Evolutionary conservation across 2,888 invertebrate genomes (phyloP), one percentile per base, ranked within the genome.

Genomic region (Polydrusus pterygomalis): DNA sequence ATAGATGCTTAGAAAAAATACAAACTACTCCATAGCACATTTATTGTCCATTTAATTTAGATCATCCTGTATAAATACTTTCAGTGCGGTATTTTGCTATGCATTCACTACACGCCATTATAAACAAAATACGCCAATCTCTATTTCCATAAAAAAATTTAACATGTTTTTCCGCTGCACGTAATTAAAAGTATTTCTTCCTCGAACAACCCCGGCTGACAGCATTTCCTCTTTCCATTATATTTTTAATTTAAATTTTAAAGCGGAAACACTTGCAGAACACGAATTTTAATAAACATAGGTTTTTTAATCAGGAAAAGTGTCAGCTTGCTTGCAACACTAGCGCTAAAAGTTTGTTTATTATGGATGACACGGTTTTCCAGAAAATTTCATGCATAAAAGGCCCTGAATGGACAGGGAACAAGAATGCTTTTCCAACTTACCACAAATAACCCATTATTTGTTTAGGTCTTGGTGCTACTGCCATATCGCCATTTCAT

Each of bases 261-360:
- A 60, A 60, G 38, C 47, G 30, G 49, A 51, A 65, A 51, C 49
- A 47, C 18, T 51, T 47, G 45, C 70, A 60, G 47, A 58, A 67
- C 45, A 73, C 73, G 65, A 13, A 74, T 68, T 68, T 51, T 71
- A 67, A 62, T 68, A 54, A 63, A 20, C 54, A 40, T 67, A 70
- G 70, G 70, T 56, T 72, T 75, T 75, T 77, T 75, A 77, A 77
- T 77, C 77, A 73, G 60, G 60, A 40, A 49, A 40, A 65, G 65
- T 67, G 77, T 72, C 77, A 73, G 68, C 74, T 51, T 75, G 69
- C 70, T 73, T 10, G 60, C 62, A 68, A 58, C 75, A 43, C 45
- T 64, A 70, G 65, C 63, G 68, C 56, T 69, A 51, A 75, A 75
- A 75, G 65, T 78, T 75, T 68, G 70, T 63, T 68, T 72, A 74